phyloP scores from a whole-genome alignment of 2,888 invertebrate species.

The Timema cristinae region DNA sequence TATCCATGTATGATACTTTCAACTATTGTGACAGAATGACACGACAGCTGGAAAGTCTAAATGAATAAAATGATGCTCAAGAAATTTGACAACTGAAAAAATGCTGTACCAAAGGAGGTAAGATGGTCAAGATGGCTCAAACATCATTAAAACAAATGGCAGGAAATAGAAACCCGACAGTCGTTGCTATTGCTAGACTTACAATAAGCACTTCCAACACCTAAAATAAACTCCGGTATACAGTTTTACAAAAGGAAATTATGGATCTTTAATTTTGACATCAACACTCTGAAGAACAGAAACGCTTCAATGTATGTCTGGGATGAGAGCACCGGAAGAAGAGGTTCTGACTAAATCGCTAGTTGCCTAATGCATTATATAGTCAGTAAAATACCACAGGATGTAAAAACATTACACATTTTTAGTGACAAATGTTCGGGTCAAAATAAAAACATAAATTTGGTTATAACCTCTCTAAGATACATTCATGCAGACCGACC shows the following conservation, averaged over 20 bases:
- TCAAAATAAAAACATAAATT: neutral
- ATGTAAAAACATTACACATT: no score
- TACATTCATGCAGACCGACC: no score
- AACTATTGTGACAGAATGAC: neutral
- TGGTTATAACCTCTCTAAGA: neutral
- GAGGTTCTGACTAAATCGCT: no score
- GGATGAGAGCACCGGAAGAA: neutral
- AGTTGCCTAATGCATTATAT: no score
- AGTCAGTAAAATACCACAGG: no score
- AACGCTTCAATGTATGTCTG: conserved; percentile 4
- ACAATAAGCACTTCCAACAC: conserved; percentile 1
- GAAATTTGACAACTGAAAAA: neutral
- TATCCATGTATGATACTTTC: neutral
- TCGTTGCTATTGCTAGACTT: neutral
- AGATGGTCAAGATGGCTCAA: neutral
- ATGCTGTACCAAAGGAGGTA: neutral
- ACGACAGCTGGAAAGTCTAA: neutral
- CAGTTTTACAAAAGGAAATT: neutral
- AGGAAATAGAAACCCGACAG: neutral
- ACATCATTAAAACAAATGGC: no score
- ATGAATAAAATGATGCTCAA: neutral
- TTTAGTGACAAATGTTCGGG: neutral
- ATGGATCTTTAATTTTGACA: neutral
- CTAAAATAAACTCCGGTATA: neutral
- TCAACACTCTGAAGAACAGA: neutral